A percentile compares a stretch with the other conserved stretches of the same genome.
Conservation (phyloP, 2,888 invertebrate genomes). For the Erebia palarica region DNA sequence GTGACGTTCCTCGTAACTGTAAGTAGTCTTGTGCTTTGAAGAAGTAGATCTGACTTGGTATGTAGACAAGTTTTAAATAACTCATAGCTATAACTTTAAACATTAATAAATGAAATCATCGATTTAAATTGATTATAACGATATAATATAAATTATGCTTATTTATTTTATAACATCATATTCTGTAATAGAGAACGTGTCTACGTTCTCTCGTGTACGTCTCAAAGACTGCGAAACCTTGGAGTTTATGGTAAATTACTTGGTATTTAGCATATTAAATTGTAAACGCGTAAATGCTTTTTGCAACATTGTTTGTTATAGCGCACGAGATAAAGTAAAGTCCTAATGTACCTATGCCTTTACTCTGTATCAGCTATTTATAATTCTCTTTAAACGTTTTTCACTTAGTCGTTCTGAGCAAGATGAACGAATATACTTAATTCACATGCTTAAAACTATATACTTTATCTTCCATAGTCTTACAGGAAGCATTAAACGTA, state of each 20-base stretch:
- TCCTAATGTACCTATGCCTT: background rate
- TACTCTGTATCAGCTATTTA: background rate
- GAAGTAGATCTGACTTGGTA: too few relatives aligned
- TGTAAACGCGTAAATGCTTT: slow-evolving; percentile 27
- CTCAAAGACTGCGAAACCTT: slow-evolving; percentile 5
- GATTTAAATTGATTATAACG: slow-evolving; percentile 1
- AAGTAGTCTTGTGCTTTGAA: too few relatives aligned
- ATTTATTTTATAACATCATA: slow-evolving; percentile 6
- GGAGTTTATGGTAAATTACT: slow-evolving; percentile 25
- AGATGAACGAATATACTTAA: background rate
- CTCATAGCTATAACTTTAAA: background rate
- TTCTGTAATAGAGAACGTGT: slow-evolving; percentile 21
- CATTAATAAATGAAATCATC: background rate
- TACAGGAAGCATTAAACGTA: too few relatives aligned
- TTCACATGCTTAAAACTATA: background rate
- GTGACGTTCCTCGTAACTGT: too few relatives aligned
- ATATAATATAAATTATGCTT: slow-evolving; percentile 4
- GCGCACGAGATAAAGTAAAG: slow-evolving; percentile 24
- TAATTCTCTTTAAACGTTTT: background rate
- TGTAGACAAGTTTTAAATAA: background rate
- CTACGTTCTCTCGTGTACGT: slow-evolving; percentile 17
- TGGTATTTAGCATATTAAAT: slow-evolving; percentile 27
- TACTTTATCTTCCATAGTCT: background rate
- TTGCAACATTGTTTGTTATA: slow-evolving; percentile 34
- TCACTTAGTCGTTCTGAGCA: background rate